Evolutionary conservation across 2,888 invertebrate genomes (phyloP), one percentile per base, ranked within the genome.

Genomic region (Tenthredo scrophulariae): DNA sequence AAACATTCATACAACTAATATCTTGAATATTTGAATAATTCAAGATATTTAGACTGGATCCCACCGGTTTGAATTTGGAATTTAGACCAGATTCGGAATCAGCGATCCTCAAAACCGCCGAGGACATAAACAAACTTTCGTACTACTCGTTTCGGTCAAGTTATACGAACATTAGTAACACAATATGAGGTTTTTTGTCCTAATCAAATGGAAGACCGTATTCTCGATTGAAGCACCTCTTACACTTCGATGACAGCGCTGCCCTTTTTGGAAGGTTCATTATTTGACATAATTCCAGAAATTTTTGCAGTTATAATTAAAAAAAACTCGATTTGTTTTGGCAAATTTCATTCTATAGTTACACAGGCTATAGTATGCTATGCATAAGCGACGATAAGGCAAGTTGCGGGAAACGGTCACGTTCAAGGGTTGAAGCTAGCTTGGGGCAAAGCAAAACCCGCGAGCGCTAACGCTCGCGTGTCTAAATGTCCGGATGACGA

Each of bases 401-500:
- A 40, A 40, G 62, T 9, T 37, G 37, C 58, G 79, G 9, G 37
- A 80, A 46, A 54, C 77, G 33, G 58, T 80, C 40, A 58, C 58
- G 58, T 58, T 62, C 62, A 40, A 62, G 58, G 79, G 54, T 37
- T 58, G 9, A 58, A 79, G 29, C 1, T n/a, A 37, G 50, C 37
- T 46, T 26, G 50, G 75, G 50, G 29, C 72, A 9, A 15, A 50
- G 75, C 75, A 77, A 43, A 72, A 37, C 13, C 46, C 43, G 13
- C 18, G 3, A 72, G 37, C n/a, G 13, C 26, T 10, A 72, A 72
- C n/a, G 13, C 26, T 10, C 15, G 46, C 50, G 29, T 4, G 26
- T 77, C 54, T 54, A 18, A 54, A 77, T 46, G 77, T 54, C 50
- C n/a, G 29, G 29, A 77, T 77, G 75, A 77, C 75, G 75, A 77